Conservation (phyloP, 2,113 vertebrate species). For the Varanus komodoensis region DNA sequence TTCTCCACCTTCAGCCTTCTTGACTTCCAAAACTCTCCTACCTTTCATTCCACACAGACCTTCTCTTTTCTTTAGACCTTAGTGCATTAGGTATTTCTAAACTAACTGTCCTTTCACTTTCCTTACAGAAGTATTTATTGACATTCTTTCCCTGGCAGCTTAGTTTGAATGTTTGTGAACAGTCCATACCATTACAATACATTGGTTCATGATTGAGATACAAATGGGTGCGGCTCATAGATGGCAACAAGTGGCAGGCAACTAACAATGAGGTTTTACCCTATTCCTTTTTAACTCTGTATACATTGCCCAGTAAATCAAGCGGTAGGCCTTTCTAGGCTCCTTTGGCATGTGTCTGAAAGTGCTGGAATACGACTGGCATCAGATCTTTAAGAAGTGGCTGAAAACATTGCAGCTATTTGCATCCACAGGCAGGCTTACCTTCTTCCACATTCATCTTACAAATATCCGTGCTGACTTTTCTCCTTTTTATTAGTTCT, state of each 20-base stretch:
- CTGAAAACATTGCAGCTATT: slow-evolving; percentile 21
- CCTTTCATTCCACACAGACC: background rate
- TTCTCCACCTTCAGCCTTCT: background rate
- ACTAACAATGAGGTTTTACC: background rate
- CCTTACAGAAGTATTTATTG: background rate
- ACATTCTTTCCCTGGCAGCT: background rate
- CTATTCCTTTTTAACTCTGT: background rate
- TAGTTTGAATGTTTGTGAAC: background rate
- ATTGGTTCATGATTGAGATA: background rate
- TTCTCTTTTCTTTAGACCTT: background rate
- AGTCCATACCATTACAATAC: background rate
- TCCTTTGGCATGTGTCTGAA: background rate
- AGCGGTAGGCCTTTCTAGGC: background rate
- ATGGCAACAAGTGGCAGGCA: background rate
- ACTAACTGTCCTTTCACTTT: background rate
- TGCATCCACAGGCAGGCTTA: slow-evolving; percentile 41
- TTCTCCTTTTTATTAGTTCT: slow-evolving; percentile 9
- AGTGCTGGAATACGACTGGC: background rate
- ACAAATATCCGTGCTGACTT: slow-evolving; percentile 40
- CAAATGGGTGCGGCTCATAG: background rate
- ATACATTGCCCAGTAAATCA: background rate
- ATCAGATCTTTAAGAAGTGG: slow-evolving; percentile 36
- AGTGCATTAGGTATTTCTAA: background rate
- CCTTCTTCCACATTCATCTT: slow-evolving; percentile 43
- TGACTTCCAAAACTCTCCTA: background rate